Conservation (phyloP, 2,888 invertebrate genomes). For the Eledona agricola region DNA sequence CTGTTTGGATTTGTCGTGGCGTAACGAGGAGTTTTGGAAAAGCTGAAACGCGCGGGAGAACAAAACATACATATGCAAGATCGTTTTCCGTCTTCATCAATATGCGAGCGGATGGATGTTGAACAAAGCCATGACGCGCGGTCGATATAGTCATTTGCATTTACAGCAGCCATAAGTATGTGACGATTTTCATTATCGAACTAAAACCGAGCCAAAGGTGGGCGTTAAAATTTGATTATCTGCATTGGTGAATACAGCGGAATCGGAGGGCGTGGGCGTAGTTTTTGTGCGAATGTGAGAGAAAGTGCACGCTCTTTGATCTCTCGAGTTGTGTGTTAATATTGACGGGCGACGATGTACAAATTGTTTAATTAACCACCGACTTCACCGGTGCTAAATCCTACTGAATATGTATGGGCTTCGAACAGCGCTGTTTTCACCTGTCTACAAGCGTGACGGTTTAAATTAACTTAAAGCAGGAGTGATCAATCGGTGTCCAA, state of each 20-base stretch:
- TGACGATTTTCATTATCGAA: constrained; percentile 4
- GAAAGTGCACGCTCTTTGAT: not conserved
- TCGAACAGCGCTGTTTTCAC: constrained; percentile 16
- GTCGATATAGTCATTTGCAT: constrained; percentile 16
- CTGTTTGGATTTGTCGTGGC: no score
- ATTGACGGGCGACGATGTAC: constrained; percentile 1
- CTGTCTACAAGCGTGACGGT: constrained; percentile 14
- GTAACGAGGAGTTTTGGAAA: no score
- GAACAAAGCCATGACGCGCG: constrained; percentile 16
- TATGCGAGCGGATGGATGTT: constrained; percentile 18
- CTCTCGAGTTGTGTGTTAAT: not conserved
- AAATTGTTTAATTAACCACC: constrained; percentile 23
- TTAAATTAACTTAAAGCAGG: constrained; percentile 7
- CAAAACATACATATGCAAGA: constrained; percentile 23
- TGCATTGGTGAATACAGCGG: no score
- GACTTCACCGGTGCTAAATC: constrained; percentile 15
- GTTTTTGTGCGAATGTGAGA: not conserved
- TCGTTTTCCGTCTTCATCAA: constrained; percentile 17
- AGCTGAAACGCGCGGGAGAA: constrained; percentile 3
- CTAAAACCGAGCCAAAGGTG: no score
- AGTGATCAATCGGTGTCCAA: constrained; percentile 6
- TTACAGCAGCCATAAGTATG: constrained; percentile 11
- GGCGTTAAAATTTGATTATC: no score
- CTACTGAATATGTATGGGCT: constrained; percentile 17
- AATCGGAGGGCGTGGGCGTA: no score